A percentile compares a stretch with the other conserved stretches of the same genome.
Evolutionary conservation across 23 tunicate genomes (phyloP).

Genomic region (Clavelina lepadiformis): DNA sequence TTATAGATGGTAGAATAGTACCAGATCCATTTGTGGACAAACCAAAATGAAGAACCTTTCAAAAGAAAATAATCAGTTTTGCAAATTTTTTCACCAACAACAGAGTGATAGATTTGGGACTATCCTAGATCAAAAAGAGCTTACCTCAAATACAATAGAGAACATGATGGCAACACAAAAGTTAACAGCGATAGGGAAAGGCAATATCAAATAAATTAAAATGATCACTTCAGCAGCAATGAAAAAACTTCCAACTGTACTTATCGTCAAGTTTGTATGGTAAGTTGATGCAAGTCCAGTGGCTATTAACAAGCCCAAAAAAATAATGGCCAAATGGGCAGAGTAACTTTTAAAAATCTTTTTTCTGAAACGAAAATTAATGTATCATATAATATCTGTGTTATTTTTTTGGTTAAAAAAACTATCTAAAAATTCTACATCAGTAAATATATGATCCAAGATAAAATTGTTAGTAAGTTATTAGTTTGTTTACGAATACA

Average conservation of each 20-base stretch:
- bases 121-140: not conserved
- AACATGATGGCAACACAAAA: conserved; percentile 31
- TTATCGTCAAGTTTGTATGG: conserved; percentile 1
- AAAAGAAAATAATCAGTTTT: conserved; percentile 5
- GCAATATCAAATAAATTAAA: conserved; percentile 49
- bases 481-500: too few relatives aligned
- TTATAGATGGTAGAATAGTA: not conserved
- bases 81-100: not conserved
- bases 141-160: conserved; percentile 70
- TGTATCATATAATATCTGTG: not conserved
- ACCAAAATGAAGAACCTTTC: conserved; percentile 37
- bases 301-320: conserved; percentile 22
- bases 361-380: conserved; percentile 14
- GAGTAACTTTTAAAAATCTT: conserved; percentile 19
- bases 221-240: conserved; percentile 36
- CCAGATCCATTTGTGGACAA: not conserved
- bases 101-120: not conserved
- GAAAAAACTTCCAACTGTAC: conserved; percentile 49
- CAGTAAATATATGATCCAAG: too few relatives aligned
- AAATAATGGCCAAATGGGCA: conserved; percentile 17
- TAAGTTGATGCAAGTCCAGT: conserved; percentile 42
- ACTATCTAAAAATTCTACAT: too few relatives aligned
- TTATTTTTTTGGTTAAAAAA: too few relatives aligned
- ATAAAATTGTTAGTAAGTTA: too few relatives aligned
- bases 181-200: conserved; percentile 51